phyloP scores from a whole-genome alignment of 2,888 invertebrate genomes.

The Synanthedon vespiformis region DNA sequence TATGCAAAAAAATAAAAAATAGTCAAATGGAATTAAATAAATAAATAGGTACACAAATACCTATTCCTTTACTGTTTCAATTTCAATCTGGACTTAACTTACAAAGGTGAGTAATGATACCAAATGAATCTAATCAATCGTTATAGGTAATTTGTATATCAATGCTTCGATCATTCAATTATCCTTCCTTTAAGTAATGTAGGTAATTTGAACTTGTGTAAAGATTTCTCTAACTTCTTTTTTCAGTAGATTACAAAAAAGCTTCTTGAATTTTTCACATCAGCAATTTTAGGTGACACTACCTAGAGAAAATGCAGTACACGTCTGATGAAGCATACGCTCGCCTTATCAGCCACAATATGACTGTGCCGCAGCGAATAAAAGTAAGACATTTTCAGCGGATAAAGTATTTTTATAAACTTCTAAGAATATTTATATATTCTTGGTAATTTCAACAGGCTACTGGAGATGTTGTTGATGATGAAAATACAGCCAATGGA shows the following conservation, averaged over 20 bases:
- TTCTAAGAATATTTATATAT: background rate
- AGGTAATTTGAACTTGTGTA: too few species aligned
- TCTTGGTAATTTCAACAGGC: constrained; percentile 54
- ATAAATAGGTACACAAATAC: too few species aligned
- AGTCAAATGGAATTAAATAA: too few species aligned
- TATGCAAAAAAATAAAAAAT: too few species aligned
- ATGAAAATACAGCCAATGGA: constrained; percentile 74
- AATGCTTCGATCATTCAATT: too few species aligned
- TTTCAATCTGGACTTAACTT: too few species aligned
- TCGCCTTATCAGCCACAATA: constrained; percentile 62
- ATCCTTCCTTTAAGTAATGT: too few species aligned
- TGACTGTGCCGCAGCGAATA: constrained; percentile 65
- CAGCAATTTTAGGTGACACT: background rate
- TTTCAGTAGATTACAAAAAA: background rate
- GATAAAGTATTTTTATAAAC: background rate
- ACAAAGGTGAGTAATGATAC: too few species aligned
- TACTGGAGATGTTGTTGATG: constrained; percentile 75
- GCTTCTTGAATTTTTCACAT: background rate
- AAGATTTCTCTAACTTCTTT: too few species aligned
- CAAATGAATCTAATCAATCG: too few species aligned
- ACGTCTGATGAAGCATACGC: constrained; percentile 59
- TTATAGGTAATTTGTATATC: too few species aligned
- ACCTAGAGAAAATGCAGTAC: constrained; percentile 36
- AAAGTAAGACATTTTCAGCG: constrained; percentile 32
- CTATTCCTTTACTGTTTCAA: too few species aligned